Conservation (phyloP, 2,113 vertebrate species). For the Tupaia tana region DNA sequence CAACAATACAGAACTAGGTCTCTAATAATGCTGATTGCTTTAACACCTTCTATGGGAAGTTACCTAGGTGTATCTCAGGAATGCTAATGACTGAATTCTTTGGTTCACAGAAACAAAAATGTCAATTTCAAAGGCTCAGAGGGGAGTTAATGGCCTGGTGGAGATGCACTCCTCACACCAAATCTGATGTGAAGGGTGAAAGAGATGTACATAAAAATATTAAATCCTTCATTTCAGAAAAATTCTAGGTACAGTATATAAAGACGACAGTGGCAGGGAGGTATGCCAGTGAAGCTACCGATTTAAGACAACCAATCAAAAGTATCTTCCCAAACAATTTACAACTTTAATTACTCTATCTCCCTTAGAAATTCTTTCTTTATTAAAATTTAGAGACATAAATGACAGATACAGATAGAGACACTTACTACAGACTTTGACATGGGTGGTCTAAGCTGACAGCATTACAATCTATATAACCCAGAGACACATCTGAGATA, state of each 20-base stretch:
- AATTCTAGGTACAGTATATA: conserved; percentile 5
- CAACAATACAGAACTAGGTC: conserved; percentile 24
- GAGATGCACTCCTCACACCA: neutral
- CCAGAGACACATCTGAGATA: neutral
- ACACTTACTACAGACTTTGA: neutral
- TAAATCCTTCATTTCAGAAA: conserved; percentile 36
- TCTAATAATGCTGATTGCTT: neutral
- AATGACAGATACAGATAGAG: conserved; percentile 12
- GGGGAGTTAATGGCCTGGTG: neutral
- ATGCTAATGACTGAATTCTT: conserved; percentile 51
- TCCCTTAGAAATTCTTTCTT: conserved; percentile 3
- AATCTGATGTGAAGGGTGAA: neutral
- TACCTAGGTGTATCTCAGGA: neutral
- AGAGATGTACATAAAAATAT: conserved; percentile 46
- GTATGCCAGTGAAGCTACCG: conserved; percentile 35
- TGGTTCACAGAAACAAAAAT: conserved; percentile 24
- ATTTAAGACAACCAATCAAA: conserved; percentile 52
- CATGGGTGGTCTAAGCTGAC: neutral
- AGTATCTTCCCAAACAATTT: conserved; percentile 43
- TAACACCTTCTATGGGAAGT: neutral
- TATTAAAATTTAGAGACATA: conserved; percentile 42
- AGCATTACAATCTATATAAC: neutral
- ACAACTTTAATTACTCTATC: neutral
- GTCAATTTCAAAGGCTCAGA: conserved; percentile 51
- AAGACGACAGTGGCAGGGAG: neutral